Percentiles rank a stretch among this genome's conserved stretches.
Evolutionary conservation across 2,888 invertebrate species (phyloP).

Genomic region (Cheiracanthium punctorium): DNA sequence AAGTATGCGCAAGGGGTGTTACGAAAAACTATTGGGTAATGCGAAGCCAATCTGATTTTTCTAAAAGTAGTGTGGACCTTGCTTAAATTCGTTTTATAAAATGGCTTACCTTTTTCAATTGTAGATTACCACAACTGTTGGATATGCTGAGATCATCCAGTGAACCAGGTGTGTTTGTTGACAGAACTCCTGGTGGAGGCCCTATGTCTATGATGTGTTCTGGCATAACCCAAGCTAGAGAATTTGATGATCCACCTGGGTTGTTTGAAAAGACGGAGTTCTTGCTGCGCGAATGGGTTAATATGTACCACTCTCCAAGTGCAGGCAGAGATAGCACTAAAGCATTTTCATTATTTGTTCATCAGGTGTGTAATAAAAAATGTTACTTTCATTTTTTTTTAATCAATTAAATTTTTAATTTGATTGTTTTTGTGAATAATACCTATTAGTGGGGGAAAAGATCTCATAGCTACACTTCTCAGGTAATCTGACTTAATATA

Average conservation of each 20-base stretch:
- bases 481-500: no score
- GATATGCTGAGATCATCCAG: conserved; percentile 86
- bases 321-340: conserved; percentile 81
- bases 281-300: conserved; percentile 95
- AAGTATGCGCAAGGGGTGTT: no score
- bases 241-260: conserved; percentile 93
- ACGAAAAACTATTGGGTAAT: no score
- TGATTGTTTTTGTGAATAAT: no score
- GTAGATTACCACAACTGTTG: conserved; percentile 83
- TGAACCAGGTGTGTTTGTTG: conserved; percentile 85
- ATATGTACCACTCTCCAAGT: conserved; percentile 86
- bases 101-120: no score
- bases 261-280: conserved; percentile 96
- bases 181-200: conserved; percentile 83
- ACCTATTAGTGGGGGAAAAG: no score
- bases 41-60: no score
- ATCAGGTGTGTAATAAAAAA: conserved; percentile 82
- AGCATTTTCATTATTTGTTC: conserved; percentile 94
- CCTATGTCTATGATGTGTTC: conserved; percentile 94
- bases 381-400: no score
- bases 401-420: no score
- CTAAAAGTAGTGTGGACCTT: no score
- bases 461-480: no score
- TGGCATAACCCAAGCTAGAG: conserved; percentile 89
- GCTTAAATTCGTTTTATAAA: no score